phyloP scores from a whole-genome alignment of 2,797 vertebrate species.

The Scleropages formosus region DNA sequence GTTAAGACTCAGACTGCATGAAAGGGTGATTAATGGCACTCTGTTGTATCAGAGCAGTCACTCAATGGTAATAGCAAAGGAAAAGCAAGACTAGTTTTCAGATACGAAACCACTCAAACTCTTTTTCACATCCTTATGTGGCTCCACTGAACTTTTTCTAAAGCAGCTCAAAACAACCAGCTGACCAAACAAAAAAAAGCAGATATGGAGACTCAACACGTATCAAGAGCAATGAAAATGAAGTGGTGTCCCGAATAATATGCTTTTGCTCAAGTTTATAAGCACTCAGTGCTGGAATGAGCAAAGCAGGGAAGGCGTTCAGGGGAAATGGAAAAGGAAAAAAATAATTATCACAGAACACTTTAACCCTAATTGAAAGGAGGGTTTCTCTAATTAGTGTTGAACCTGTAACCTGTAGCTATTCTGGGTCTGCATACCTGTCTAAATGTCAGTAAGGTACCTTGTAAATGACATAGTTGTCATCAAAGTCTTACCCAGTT shows the following conservation, averaged over 20 bases:
- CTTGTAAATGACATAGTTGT: too few species aligned
- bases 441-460: too few species aligned
- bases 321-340: too few species aligned
- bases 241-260: neutral
- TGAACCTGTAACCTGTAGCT: too few species aligned
- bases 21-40: slow-evolving; percentile 20
- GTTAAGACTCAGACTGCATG: neutral
- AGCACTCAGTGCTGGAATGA: neutral
- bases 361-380: too few species aligned
- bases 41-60: neutral
- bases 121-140: slow-evolving; percentile 14
- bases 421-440: too few species aligned
- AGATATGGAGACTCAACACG: neutral
- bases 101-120: neutral
- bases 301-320: too few species aligned
- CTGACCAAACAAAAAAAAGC: slow-evolving; percentile 8
- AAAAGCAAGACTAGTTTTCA: neutral
- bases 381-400: too few species aligned
- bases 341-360: too few species aligned
- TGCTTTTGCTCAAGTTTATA: neutral
- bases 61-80: neutral
- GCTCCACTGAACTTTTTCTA: neutral
- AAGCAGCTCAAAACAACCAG: slow-evolving; percentile 18
- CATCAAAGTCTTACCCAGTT: too few species aligned
- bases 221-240: neutral